Evolutionary conservation across 2,888 invertebrate species (phyloP), one percentile per base, ranked within the genome.

Genomic region (Eilema depressum): DNA sequence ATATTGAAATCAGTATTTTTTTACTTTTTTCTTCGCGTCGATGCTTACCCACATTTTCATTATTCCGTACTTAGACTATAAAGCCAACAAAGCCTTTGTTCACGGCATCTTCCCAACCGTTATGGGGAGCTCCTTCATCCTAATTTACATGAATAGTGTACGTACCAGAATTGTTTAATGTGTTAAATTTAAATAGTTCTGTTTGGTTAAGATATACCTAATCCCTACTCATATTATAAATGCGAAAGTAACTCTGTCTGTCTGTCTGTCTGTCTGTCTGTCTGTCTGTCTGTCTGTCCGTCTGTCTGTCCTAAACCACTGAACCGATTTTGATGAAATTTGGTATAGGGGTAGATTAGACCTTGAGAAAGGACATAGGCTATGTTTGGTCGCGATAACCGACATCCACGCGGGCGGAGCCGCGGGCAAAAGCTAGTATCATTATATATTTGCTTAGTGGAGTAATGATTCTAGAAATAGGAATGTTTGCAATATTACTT

Each of bases 121-220:
- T 83, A 85, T 81, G 77, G 80, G 83, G 83, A 83, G 87, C 84
- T 86, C 80, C 86, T 85, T 86, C 82, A 82, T 85, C 86, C 88
- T 89, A 85, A 91, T 92, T 91, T 91, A 88, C 90, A 89, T 89
- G 85, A 92, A 90, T 87, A 89, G 86, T 88, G 85, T 80, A 81
- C 80, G 74, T 73, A 67, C 64, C 53, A 75, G 71, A 78, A 81
- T 85, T 81, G 80, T 78, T 82, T 85, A 83, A 86, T 83, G 79
- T 80, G 75, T 78, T 81, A 85, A 88, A 87, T 86, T 88, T 88
- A 85, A 86, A 62, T 61, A 63, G 64, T 25, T 11, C 28, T 41
- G 28, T 61, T 65, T 71, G 66, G n/a, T 66, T 68, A 61, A 66
- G 56, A 26, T 59, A 17, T 59, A 17, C n/a, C n/a, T n/a, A n/a